phyloP scores from a whole-genome alignment of 1,140 invertebrate genomes.

The Diachasma alloeum region DNA sequence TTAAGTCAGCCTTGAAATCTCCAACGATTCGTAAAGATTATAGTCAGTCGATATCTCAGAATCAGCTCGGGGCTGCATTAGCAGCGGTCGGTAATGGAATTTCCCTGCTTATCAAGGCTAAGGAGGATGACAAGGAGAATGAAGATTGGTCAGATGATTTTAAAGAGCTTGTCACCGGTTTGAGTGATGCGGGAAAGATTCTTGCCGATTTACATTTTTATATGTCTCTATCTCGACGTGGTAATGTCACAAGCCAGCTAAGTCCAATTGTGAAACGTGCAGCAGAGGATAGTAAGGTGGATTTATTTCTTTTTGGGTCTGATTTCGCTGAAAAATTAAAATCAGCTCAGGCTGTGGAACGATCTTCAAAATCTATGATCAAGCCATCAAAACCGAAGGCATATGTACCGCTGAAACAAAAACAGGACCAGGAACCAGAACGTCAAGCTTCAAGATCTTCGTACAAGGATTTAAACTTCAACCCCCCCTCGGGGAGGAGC shows the following conservation, averaged over 20 bases:
- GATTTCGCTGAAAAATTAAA: no score
- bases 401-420: not conserved
- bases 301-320: no score
- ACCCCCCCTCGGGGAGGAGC: no score
- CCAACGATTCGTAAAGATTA: not conserved
- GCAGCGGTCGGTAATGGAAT: not conserved
- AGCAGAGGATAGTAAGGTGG: not conserved
- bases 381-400: not conserved
- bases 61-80: not conserved
- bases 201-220: not conserved
- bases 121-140: not conserved
- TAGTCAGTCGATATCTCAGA: not conserved
- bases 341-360: conserved; percentile 14
- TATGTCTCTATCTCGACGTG: not conserved
- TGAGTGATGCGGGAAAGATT: not conserved
- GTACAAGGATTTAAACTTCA: not conserved
- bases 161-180: not conserved
- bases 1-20: not conserved
- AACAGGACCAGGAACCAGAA: not conserved
- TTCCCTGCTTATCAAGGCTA: not conserved
- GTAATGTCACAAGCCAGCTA: not conserved
- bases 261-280: not conserved
- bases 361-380: conserved; percentile 7
- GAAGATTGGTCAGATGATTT: not conserved
- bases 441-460: not conserved